phyloP scores from a whole-genome alignment of 2,113 vertebrate species.

The Jacana jacana region DNA sequence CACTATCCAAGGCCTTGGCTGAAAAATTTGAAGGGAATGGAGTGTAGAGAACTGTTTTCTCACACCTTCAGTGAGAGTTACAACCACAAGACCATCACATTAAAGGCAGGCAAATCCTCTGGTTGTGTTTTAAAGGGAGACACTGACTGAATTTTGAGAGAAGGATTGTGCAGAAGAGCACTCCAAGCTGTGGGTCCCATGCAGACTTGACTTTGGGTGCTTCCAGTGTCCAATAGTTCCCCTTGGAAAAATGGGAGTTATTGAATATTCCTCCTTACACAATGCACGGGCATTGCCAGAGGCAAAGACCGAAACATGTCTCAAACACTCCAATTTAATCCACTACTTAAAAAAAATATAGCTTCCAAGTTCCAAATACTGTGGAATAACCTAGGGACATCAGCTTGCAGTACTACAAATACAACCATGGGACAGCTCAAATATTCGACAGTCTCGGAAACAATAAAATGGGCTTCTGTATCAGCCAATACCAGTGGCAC shows the following conservation, averaged over 20 bases:
- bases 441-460: background rate
- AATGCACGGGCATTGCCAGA: background rate
- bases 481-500: background rate
- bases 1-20: background rate
- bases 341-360: background rate
- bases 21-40: background rate
- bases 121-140: background rate
- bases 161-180: background rate
- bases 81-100: too few species aligned
- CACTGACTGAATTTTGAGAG: background rate
- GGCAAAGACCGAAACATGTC: background rate
- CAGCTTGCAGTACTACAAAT: background rate
- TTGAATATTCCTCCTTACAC: background rate
- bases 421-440: background rate
- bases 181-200: background rate
- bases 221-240: background rate
- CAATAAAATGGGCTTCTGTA: background rate
- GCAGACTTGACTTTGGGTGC: background rate
- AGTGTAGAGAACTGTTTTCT: background rate
- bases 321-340: background rate
- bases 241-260: background rate
- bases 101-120: background rate
- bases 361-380: background rate
- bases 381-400: background rate
- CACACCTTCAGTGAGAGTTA: background rate